Percentiles rank a stretch among this genome's conserved stretches.
phyloP scores from a whole-genome alignment of 2,797 vertebrate genomes.

The Sebastes flavidus region DNA sequence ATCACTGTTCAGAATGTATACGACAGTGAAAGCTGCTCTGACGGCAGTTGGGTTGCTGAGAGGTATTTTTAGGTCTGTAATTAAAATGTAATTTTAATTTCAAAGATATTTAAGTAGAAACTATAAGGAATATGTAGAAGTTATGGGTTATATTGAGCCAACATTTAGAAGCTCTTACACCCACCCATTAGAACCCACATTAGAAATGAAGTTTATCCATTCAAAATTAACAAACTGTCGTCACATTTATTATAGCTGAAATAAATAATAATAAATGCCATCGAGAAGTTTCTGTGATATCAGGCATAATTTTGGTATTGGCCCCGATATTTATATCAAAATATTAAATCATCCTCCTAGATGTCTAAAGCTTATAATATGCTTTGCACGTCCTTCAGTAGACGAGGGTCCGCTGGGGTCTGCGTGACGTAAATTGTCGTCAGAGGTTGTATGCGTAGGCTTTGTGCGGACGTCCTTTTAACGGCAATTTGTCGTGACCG shows the following conservation, averaged over 20 bases:
- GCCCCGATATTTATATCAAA: neutral
- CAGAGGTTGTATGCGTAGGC: neutral
- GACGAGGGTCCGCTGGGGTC: neutral
- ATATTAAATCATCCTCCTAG: fast-evolving
- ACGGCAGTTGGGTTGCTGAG: neutral
- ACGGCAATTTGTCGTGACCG: too few species aligned
- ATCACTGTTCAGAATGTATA: neutral
- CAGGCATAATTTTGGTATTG: neutral
- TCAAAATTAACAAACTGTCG: too few species aligned
- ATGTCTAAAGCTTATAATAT: neutral
- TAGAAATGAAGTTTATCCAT: neutral
- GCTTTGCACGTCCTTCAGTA: neutral
- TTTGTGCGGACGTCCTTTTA: neutral
- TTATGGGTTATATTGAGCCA: neutral
- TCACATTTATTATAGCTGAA: neutral
- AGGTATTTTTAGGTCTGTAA: neutral
- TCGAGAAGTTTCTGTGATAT: neutral
- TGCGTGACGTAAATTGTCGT: neutral
- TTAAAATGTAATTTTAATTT: neutral
- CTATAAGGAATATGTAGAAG: neutral
- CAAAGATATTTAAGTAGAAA: neutral
- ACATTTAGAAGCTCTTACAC: neutral
- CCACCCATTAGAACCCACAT: neutral
- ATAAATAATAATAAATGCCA: neutral
- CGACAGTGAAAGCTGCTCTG: neutral